Percentiles rank a stretch among this genome's conserved stretches.
Evolutionary conservation across 2,797 vertebrate species (phyloP).

Genomic region (Onychomys torridus): DNA sequence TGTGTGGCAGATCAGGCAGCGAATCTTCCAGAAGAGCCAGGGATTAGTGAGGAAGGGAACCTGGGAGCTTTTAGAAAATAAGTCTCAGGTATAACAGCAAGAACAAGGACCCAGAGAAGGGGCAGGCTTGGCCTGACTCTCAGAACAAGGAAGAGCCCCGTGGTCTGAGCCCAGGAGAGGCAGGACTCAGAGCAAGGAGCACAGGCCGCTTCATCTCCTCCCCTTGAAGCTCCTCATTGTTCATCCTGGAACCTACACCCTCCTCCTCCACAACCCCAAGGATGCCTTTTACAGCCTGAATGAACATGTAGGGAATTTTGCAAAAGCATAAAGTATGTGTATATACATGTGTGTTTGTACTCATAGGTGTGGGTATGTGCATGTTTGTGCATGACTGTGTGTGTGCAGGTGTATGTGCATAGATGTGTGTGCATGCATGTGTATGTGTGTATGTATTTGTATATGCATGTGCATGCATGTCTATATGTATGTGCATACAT

Average conservation of each 20-base stretch:
- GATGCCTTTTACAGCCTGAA: not conserved
- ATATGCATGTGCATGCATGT: not conserved
- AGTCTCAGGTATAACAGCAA: not conserved
- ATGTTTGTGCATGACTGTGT: no score
- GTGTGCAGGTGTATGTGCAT: no score
- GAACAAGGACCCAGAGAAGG: not conserved
- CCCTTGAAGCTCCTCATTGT: not conserved
- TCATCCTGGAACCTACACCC: fast-evolving
- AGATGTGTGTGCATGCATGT: not conserved
- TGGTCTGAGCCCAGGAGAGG: not conserved
- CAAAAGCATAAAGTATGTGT: not conserved
- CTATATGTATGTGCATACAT: fast-evolving
- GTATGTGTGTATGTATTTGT: not conserved
- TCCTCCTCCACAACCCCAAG: not conserved
- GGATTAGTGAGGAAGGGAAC: not conserved
- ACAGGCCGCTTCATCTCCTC: not conserved
- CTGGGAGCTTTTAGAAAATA: not conserved
- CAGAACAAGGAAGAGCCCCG: not conserved
- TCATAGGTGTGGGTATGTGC: not conserved
- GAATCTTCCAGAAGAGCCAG: not conserved
- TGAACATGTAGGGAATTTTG: not conserved
- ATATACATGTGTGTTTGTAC: not conserved
- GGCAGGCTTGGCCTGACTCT: not conserved
- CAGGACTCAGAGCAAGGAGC: fast-evolving
- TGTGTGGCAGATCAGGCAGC: not conserved